Evolutionary conservation across 2,797 vertebrate genomes (phyloP).

Genomic region (Antrozous pallidus): DNA sequence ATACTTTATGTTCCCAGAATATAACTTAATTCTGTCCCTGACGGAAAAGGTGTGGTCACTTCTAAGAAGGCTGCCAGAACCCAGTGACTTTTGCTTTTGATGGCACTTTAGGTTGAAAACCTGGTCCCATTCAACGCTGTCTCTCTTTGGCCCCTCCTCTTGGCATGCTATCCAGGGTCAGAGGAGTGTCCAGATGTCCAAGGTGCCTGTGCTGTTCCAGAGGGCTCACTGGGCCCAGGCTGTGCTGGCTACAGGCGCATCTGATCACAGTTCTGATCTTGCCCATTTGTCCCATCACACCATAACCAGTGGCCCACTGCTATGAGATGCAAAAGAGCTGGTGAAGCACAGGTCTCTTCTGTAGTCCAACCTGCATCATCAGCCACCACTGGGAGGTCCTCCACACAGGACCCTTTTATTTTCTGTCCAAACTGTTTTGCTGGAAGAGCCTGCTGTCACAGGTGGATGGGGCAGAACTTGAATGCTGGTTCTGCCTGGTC

Average conservation of each 20-base stretch:
- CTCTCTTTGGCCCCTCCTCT: neutral
- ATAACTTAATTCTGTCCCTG: neutral
- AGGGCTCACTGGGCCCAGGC: fast-evolving
- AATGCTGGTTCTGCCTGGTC: neutral
- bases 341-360: neutral
- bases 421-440: neutral
- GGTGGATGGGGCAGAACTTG: neutral
- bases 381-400: neutral
- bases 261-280: neutral
- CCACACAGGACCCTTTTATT: neutral
- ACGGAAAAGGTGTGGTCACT: neutral
- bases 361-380: fast-evolving
- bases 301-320: neutral
- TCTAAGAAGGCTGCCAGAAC: too few relatives aligned
- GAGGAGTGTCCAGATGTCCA: neutral
- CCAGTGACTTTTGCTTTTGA: neutral
- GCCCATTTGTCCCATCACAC: neutral
- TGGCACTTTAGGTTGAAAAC: neutral
- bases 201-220: too few relatives aligned
- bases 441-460: neutral
- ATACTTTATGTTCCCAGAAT: neutral
- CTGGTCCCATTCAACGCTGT: fast-evolving
- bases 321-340: neutral
- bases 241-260: fast-evolving
- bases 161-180: too few relatives aligned